These are phyloP conservation scores for Schizaphis graminum DNA, from an alignment of 2,888 invertebrate species.

Conservation along the genomic window DNA sequence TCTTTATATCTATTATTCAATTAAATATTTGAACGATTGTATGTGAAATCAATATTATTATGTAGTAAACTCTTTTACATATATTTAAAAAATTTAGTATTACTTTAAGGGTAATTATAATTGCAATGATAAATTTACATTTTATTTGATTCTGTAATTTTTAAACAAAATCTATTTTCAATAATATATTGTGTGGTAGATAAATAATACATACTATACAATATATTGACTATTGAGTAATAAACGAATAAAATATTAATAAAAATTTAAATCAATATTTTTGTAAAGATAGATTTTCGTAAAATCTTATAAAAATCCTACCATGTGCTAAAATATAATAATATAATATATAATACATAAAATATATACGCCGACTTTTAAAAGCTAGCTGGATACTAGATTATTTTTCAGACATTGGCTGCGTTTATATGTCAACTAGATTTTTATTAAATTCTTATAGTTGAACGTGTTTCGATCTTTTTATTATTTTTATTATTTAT, in stretches of 20 bases:
- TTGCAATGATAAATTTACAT: background rate
- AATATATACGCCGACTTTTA: background rate
- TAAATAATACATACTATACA: background rate
- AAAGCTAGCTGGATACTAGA: slow-evolving; percentile 30
- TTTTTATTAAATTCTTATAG: slow-evolving; percentile 60
- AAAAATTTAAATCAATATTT: slow-evolving; percentile 5
- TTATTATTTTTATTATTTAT: slow-evolving; percentile 28
- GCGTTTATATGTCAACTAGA: background rate
- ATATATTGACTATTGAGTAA: background rate
- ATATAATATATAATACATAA: background rate
- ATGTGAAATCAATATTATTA: too few relatives aligned
- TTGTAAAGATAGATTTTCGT: slow-evolving; percentile 1
- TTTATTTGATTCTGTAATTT: background rate
- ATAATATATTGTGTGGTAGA: background rate
- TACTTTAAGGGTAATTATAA: background rate
- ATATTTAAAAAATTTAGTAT: background rate
- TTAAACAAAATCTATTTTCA: background rate
- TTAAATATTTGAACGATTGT: background rate
- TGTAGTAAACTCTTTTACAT: background rate
- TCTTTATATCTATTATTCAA: background rate
- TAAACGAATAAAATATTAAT: slow-evolving; percentile 9
- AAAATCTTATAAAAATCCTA: slow-evolving; percentile 39
- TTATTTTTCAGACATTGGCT: slow-evolving; percentile 31
- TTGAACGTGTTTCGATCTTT: slow-evolving; percentile 9
- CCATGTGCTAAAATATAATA: slow-evolving; percentile 35